Evolutionary conservation across 35 echinoderm and acorn worm genomes (phyloP), one percentile per base, ranked within the genome.

Genomic region (Lytechinus pictus): DNA sequence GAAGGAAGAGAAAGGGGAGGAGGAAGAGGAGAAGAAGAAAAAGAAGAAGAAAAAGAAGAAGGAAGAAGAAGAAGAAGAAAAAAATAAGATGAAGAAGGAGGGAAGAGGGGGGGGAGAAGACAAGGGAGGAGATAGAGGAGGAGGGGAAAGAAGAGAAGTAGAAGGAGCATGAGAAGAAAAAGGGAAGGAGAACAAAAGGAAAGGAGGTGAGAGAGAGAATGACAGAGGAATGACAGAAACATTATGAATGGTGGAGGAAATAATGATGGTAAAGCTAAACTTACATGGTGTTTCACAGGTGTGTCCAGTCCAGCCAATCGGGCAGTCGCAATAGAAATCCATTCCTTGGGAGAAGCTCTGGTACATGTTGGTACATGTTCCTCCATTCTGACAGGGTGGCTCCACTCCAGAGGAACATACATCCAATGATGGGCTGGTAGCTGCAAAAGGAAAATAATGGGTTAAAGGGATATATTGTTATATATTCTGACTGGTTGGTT

Each of bases 261-360:
- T 44, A 44, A 44, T 44, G 33, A 44, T 44, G 12, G 13, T 8
- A 53, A 61, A n/a, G 28, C 9, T 55, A 10, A 27, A 95, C 95
- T 95, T 66, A 96, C 97, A 57, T 94, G 51, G 28, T 10, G 90
- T 96, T 54, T 97, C 94, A 95, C 97, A 97, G n/a, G 93, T 95
- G 44, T 96, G 97, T 56, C 97, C 97, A 13, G 54, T 87, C 54
- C 19, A 97, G 9, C 97, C 97, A 7, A 96, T 11, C 1, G 61
- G 95, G 61, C 97, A 97, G 33, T 54, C 61, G 54, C 97, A 97
- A 87, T 90, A 95, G 91, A 94, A 97, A n/a, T 97, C 95, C 2
- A 97, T 89, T 52, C 95, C 88, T 44, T 88, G 58, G 6, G 94
- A 88, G 24, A 92, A 87, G 52, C 95, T 96, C 86, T 96, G 87